Percentiles rank a stretch among this genome's conserved stretches.
These are phyloP conservation scores for Adelognathus sp. DNA, from an alignment of 2,888 invertebrate genomes.

Conservation along the genomic window DNA sequence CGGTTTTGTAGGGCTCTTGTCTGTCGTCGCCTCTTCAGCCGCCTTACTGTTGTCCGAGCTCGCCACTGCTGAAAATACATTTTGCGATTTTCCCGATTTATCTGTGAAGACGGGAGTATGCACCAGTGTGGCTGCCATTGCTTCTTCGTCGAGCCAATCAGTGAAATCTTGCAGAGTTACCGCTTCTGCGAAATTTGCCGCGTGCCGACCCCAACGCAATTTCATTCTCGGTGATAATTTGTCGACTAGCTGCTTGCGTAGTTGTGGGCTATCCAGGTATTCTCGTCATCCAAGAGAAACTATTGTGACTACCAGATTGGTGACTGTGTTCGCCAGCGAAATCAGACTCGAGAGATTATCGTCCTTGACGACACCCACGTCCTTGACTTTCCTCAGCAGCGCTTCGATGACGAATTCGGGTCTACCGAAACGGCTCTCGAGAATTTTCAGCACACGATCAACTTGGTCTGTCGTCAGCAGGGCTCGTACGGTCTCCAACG, in stretches of 20 bases:
- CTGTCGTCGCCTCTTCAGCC: not conserved
- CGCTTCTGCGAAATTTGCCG: too few species aligned
- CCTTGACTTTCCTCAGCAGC: not conserved
- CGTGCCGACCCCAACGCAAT: too few species aligned
- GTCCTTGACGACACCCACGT: not conserved
- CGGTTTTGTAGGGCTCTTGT: not conserved
- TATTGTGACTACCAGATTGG: not conserved
- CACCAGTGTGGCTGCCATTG: not conserved
- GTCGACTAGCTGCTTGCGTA: not conserved
- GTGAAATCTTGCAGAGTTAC: not conserved
- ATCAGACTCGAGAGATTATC: not conserved
- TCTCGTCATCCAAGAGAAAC: not conserved
- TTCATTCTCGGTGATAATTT: not conserved
- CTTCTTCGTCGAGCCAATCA: not conserved
- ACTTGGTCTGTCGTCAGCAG: not conserved
- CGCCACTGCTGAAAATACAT: not conserved
- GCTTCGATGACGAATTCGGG: not conserved
- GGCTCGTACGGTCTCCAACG: not conserved
- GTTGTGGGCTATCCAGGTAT: not conserved
- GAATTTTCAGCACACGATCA: not conserved
- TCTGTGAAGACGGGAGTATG: not conserved
- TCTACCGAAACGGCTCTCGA: not conserved
- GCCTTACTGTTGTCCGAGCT: not conserved
- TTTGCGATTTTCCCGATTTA: not conserved
- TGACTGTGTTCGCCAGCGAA: not conserved